Evolutionary conservation across 1,140 invertebrate genomes (phyloP).

Genomic region (Procambarus virginalis): DNA sequence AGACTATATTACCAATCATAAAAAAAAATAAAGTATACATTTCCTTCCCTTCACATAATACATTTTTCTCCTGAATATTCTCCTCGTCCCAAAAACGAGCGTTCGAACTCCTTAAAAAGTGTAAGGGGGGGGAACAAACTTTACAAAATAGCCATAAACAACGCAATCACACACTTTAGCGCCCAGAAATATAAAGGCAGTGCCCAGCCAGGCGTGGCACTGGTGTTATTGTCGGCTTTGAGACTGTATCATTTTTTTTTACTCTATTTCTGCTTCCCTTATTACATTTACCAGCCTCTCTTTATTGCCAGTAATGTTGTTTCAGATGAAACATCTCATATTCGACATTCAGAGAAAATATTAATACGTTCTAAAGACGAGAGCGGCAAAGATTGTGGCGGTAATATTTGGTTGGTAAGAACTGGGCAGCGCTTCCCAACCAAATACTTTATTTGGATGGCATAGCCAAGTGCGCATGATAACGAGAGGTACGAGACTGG

Average conservation of each 20-base stretch:
- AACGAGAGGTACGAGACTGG: not conserved
- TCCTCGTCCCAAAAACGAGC: conserved; percentile 16
- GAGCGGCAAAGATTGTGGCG: not conserved
- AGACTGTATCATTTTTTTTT: conserved; percentile 13
- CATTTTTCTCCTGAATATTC: conserved; percentile 30
- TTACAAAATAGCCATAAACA: conserved; percentile 56
- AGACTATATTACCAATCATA: conserved; percentile 23
- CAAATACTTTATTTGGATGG: conserved; percentile 4
- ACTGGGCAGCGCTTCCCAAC: not conserved
- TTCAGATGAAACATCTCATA: conserved; percentile 3
- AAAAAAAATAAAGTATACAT: conserved; percentile 11
- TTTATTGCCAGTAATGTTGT: not conserved
- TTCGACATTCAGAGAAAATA: not conserved
- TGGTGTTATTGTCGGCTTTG: conserved; percentile 27
- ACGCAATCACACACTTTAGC: conserved; percentile 47
- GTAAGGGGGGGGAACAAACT: conserved; percentile 30
- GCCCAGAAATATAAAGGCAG: conserved; percentile 39
- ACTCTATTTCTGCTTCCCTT: conserved; percentile 25
- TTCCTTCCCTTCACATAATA: not conserved
- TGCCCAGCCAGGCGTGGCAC: conserved; percentile 31
- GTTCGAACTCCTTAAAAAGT: conserved; percentile 32
- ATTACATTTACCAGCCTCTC: conserved; percentile 2
- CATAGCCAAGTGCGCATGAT: not conserved
- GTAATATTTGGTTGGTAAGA: not conserved
- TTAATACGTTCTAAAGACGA: not conserved